Base-by-base conservation (phyloP, 1,140 invertebrate genomes). In the Drusus annulatus region DNA sequence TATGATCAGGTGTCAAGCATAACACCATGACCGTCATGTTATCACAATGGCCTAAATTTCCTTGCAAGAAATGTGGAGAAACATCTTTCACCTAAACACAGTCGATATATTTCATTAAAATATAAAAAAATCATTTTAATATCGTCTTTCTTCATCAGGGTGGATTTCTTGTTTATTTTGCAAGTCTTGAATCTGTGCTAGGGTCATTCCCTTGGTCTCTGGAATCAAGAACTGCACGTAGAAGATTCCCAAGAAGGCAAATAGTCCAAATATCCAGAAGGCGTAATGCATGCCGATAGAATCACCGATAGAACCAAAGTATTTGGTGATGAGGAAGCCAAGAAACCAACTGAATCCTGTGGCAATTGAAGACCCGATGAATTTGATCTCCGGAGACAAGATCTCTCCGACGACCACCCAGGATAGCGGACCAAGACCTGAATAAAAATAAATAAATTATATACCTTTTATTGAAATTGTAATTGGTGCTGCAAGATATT, bases 321-420 rank as follows among this genome's bases (percentile, higher is more conserved):
- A 93, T 84, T 94, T 94, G 1, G 96, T 97, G 7, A 97, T 90
- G 23, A 97, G 76, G 86, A 97, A 98, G 0, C 92, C 94, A 54
- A 95, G 87, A 0, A 91, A 85, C 96, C 96, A 98, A 84, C 95
- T 96, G 75, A 92, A 91, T 50, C 93, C 92, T 0, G 95, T 93
- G 0, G 94, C 94, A 6, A 96, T 89, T 0, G 94, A 93, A 0
- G 94, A 93, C 1, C 95, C 95, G 2, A 92, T 88, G 0, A 94
- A 93, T 85, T 96, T 94, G 1, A 96, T 92, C 82, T 94, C 93
- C 0, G 93, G 89, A 1, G 96, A 93, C 82, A 97, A 95, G 83
- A 97, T 92, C 87, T 98, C 95, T 1, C 93, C 94, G 91, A 96
- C 94, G 25, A 98, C 92, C 0, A 95, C 92, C 95, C 96, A 96